Conservation (phyloP, 1,140 invertebrate species). For the Rhopalosiphum padi region DNA sequence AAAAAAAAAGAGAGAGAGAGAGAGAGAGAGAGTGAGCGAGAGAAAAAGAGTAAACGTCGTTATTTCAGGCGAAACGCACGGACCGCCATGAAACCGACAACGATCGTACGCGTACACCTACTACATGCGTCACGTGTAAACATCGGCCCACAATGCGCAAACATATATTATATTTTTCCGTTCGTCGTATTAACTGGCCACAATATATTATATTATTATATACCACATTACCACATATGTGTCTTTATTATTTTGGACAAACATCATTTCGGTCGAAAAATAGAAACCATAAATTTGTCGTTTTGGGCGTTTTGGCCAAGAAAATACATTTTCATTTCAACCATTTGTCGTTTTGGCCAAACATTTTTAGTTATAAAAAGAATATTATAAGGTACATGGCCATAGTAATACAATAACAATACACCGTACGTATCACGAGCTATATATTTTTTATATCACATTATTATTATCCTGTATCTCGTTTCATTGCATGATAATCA, state of each 20-base stretch:
- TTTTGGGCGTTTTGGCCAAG: background rate
- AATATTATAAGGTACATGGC: background rate
- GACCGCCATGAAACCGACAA: background rate
- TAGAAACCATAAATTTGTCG: background rate
- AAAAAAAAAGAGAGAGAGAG: background rate
- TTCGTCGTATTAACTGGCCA: background rate
- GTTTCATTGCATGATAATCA: background rate
- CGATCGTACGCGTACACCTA: background rate
- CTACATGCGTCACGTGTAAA: background rate
- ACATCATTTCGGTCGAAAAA: background rate
- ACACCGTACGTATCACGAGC: background rate
- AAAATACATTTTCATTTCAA: background rate
- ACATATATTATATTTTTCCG: background rate
- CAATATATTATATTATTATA: background rate
- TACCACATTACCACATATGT: background rate
- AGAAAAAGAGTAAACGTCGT: background rate
- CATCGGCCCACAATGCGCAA: background rate
- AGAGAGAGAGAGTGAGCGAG: no score
- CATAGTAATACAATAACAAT: background rate
- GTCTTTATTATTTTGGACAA: background rate
- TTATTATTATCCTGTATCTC: background rate
- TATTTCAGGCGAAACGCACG: background rate
- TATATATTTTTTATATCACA: background rate
- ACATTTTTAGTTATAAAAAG: background rate
- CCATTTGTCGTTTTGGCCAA: background rate